Percentiles rank a stretch among this genome's conserved stretches.
phyloP scores from a whole-genome alignment of 2,113 vertebrate species.

The Odontophorus gujanensis region DNA sequence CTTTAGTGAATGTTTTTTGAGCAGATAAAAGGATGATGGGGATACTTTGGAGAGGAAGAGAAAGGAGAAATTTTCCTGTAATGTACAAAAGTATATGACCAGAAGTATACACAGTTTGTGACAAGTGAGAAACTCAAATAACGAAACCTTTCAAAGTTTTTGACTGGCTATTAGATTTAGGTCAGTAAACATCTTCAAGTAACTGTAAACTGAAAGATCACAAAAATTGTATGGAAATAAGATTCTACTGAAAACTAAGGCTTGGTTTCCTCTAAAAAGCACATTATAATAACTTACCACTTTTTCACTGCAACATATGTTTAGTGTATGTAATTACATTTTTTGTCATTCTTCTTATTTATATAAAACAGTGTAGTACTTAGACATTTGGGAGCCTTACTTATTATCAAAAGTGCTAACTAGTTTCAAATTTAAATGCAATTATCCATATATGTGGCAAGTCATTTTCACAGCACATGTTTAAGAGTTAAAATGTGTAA shows the following conservation, averaged over 20 bases:
- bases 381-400: slow-evolving; percentile 32
- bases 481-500: slow-evolving; percentile 66
- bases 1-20: slow-evolving; percentile 47
- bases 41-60: not conserved
- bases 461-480: slow-evolving; percentile 51
- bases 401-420: slow-evolving; percentile 45
- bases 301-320: not conserved
- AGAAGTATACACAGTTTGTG: not conserved
- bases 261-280: not conserved
- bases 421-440: slow-evolving; percentile 67
- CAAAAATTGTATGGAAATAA: not conserved
- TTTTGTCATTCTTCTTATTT: slow-evolving; percentile 48
- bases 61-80: slow-evolving; percentile 28
- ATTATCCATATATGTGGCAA: slow-evolving; percentile 32
- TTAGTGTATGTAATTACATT: not conserved
- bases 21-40: slow-evolving; percentile 26
- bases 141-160: slow-evolving; percentile 1
- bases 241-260: not conserved
- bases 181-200: not conserved
- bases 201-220: not conserved
- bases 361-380: slow-evolving; percentile 25
- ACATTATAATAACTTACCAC: not conserved
- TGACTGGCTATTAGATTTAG: not conserved
- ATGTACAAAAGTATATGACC: not conserved
- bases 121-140: not conserved